Evolutionary conservation across 1,140 invertebrate species (phyloP).

Genomic region (Gryllus bimaculatus): DNA sequence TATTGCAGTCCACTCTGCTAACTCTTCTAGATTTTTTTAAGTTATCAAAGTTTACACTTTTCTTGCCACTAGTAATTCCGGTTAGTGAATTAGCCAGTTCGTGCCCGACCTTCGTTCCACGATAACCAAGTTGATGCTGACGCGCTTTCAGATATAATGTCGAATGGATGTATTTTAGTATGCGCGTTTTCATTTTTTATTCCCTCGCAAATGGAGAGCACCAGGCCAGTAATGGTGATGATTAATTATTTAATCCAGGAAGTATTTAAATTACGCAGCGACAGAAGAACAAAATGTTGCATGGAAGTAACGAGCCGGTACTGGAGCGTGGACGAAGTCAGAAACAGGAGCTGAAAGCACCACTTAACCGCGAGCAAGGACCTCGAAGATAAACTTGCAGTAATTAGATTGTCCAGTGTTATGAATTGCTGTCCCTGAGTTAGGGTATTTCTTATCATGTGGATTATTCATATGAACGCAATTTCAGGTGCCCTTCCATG

Average conservation of each 20-base stretch:
- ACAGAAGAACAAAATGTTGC: too few relatives aligned
- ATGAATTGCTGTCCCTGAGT: not conserved
- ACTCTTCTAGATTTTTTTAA: not conserved
- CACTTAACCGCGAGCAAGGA: not conserved
- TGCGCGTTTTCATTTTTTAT: not conserved
- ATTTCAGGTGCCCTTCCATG: not conserved
- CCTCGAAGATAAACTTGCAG: not conserved
- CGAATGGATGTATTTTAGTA: not conserved
- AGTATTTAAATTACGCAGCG: too few relatives aligned
- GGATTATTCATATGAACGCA: slow-evolving; percentile 1
- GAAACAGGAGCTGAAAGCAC: too few relatives aligned
- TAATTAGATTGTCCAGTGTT: not conserved
- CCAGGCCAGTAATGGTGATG: too few relatives aligned
- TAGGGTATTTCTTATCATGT: not conserved
- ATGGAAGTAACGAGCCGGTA: too few relatives aligned
- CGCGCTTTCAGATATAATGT: not conserved
- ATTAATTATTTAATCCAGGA: too few relatives aligned
- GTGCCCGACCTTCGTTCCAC: not conserved
- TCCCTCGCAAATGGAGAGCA: not conserved
- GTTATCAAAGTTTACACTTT: not conserved
- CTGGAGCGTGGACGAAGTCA: too few relatives aligned
- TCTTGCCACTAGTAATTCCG: not conserved
- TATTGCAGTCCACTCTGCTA: not conserved
- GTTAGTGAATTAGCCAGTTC: not conserved
- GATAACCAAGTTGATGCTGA: not conserved